Conservation (phyloP, 2,888 invertebrate species). For the Periphyllus acericola region DNA sequence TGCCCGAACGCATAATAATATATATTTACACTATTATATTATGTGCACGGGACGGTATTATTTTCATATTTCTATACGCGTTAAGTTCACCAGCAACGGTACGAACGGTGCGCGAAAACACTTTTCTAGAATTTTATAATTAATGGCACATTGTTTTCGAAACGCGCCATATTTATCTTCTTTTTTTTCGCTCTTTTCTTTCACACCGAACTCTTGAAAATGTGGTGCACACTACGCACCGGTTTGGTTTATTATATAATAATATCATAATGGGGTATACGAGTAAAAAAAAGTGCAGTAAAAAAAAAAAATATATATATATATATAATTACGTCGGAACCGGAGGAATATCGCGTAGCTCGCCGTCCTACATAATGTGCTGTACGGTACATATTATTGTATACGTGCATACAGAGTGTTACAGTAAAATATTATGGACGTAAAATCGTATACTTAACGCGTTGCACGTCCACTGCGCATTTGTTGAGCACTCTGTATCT, state of each 20-base stretch:
- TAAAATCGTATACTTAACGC: neutral
- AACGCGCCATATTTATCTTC: neutral
- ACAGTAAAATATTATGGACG: neutral
- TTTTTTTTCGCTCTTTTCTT: neutral
- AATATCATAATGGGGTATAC: neutral
- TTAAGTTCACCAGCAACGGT: neutral
- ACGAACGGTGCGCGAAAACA: slow-evolving; percentile 30
- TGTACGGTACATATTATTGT: neutral
- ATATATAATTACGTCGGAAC: neutral
- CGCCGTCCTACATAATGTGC: neutral
- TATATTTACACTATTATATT: neutral
- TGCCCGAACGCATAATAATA: no score
- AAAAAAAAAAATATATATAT: neutral
- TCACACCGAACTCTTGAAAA: slow-evolving; percentile 13
- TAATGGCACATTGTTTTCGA: slow-evolving; percentile 21
- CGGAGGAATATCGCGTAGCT: neutral
- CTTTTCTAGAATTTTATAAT: slow-evolving; percentile 27
- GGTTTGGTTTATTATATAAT: slow-evolving; percentile 1
- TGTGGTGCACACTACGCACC: neutral
- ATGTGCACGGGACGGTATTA: neutral
- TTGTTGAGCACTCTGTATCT: neutral
- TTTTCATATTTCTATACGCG: neutral
- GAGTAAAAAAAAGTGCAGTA: no score
- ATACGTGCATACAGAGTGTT: neutral
- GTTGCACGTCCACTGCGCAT: neutral